phyloP scores from a whole-genome alignment of 1,140 invertebrate species.

The Zophobas morio region DNA sequence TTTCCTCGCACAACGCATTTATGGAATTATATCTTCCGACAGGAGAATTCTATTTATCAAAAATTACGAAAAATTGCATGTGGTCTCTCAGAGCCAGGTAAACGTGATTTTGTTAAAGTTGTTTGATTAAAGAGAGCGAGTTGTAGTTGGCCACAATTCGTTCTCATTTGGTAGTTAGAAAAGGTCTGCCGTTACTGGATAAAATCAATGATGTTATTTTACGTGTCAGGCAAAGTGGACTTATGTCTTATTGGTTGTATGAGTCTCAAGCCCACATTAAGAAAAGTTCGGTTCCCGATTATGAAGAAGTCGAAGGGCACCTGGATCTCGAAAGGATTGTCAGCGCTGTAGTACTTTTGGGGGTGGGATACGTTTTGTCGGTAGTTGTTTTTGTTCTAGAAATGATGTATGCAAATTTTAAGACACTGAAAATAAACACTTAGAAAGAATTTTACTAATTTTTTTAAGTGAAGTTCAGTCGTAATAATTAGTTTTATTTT shows the following conservation, averaged over 20 bases:
- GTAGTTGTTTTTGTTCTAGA: neutral
- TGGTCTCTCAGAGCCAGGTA: too few relatives aligned
- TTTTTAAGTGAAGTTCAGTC: too few relatives aligned
- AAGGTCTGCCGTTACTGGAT: neutral
- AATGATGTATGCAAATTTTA: neutral
- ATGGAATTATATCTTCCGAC: too few relatives aligned
- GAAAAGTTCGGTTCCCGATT: neutral
- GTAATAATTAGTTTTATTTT: too few relatives aligned
- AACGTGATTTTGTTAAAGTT: too few relatives aligned
- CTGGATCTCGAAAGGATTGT: neutral
- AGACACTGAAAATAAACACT: too few relatives aligned
- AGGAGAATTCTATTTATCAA: too few relatives aligned
- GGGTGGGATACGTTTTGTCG: neutral
- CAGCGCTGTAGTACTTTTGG: neutral
- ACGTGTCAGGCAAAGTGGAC: neutral
- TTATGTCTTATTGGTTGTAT: slow-evolving; percentile 2
- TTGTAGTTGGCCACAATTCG: neutral
- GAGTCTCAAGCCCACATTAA: neutral
- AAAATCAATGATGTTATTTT: neutral
- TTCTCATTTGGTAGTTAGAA: slow-evolving; percentile 2
- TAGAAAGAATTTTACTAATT: too few relatives aligned
- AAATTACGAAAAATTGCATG: too few relatives aligned
- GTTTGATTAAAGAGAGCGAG: too few relatives aligned
- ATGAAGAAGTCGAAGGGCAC: neutral
- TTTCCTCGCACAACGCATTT: too few relatives aligned